A percentile compares a stretch with the other conserved stretches of the same genome.
phyloP scores from a whole-genome alignment of 30 jellyfish, hydroid and myxozoan species.

The Hydractinia echinata region DNA sequence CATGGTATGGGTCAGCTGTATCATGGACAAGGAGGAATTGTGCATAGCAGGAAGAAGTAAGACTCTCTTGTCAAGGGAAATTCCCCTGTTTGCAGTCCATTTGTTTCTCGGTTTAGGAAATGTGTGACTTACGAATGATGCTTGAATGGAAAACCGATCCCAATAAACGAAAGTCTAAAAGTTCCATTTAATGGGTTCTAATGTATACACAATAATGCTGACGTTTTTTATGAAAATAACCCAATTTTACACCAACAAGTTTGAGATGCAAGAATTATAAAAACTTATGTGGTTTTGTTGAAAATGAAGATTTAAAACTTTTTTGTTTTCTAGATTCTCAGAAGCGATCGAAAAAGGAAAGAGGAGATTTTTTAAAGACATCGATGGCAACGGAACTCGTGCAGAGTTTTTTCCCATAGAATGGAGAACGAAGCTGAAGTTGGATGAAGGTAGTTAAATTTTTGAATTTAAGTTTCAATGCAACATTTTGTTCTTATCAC shows the following conservation, averaged over 20 bases:
- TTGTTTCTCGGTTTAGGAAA: background rate
- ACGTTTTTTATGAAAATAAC: no score
- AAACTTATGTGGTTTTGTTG: no score
- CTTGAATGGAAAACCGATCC: no score
- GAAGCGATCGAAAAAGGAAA: slow-evolving; percentile 57
- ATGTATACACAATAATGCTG: no score
- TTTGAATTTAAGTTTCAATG: background rate
- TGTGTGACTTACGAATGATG: no score
- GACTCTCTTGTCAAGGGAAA: background rate
- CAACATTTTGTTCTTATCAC: background rate
- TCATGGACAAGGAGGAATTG: slow-evolving; percentile 71
- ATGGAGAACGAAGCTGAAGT: slow-evolving; percentile 85
- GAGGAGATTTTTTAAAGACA: slow-evolving; percentile 46
- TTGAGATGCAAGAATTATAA: no score
- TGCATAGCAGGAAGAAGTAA: slow-evolving; percentile 73
- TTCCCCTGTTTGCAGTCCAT: background rate
- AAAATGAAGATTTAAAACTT: background rate
- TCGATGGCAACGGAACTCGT: slow-evolving; percentile 36
- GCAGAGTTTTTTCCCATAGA: slow-evolving; percentile 88
- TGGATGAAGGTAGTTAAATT: slow-evolving; percentile 66
- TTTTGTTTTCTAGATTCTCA: slow-evolving; percentile 36
- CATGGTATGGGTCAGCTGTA: slow-evolving; percentile 95
- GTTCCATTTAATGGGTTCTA: no score
- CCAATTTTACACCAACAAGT: no score
- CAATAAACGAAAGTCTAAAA: no score